phyloP scores from a whole-genome alignment of 2,113 vertebrate species.

The Pteropus alecto region DNA sequence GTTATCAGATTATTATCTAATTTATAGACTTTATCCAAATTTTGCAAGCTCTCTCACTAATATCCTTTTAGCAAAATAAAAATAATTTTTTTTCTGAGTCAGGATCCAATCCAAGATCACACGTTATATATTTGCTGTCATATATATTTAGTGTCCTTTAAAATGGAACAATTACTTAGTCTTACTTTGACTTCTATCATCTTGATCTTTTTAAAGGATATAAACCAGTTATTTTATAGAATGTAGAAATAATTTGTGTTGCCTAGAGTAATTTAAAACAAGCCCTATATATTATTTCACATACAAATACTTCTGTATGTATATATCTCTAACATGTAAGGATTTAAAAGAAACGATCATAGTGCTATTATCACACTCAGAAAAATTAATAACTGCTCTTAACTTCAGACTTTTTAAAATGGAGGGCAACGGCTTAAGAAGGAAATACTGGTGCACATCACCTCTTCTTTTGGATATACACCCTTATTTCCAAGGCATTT shows the following conservation, averaged over 20 bases:
- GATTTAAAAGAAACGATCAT: background rate
- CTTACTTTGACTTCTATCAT: background rate
- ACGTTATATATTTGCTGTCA: background rate
- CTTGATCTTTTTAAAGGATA: background rate
- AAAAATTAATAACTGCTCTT: background rate
- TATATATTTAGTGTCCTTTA: background rate
- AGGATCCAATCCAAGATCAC: background rate
- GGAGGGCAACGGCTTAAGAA: background rate
- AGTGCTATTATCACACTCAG: background rate
- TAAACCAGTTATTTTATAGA: background rate
- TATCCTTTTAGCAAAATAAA: background rate
- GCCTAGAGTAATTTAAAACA: background rate
- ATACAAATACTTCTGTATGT: background rate
- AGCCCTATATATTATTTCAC: background rate
- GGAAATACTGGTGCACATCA: background rate
- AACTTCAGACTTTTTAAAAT: background rate
- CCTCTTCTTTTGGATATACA: background rate
- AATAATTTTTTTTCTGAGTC: background rate
- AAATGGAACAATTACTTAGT: background rate
- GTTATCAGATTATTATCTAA: background rate
- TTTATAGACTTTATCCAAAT: background rate
- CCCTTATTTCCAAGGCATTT: background rate
- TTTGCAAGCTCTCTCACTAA: background rate
- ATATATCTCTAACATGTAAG: background rate
- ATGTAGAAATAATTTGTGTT: background rate